phyloP scores from a whole-genome alignment of 2,113 vertebrate genomes.

The Saguinus imperator region DNA sequence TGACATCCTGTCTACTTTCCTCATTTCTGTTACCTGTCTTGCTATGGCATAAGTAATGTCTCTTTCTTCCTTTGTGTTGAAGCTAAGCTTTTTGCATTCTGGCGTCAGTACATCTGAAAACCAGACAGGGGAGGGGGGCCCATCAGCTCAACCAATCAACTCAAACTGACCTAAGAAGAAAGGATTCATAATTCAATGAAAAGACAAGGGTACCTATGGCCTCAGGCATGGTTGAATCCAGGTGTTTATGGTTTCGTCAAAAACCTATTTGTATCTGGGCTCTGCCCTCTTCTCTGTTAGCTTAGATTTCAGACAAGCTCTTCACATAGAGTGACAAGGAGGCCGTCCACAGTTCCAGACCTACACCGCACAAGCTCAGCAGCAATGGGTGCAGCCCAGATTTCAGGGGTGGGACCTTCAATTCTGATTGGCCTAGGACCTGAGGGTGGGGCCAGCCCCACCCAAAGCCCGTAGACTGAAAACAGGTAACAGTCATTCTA shows the following conservation, averaged over 20 bases:
- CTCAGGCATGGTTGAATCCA: background rate
- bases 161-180: background rate
- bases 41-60: too few relatives aligned
- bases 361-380: background rate
- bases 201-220: background rate
- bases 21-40: background rate
- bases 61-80: background rate
- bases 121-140: background rate
- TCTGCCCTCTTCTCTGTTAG: background rate
- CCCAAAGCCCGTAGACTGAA: background rate
- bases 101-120: background rate
- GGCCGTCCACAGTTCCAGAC: background rate
- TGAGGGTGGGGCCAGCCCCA: background rate
- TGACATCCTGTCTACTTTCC: background rate
- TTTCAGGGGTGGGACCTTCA: background rate
- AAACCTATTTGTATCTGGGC: background rate
- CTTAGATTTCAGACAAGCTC: background rate
- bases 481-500: background rate
- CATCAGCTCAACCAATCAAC: too few relatives aligned
- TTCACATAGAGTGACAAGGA: background rate
- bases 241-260: background rate
- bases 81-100: background rate
- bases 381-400: background rate
- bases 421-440: background rate
- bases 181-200: background rate